Base-by-base conservation (phyloP, 1,140 invertebrate species). In the Cyclargus thomasi region DNA sequence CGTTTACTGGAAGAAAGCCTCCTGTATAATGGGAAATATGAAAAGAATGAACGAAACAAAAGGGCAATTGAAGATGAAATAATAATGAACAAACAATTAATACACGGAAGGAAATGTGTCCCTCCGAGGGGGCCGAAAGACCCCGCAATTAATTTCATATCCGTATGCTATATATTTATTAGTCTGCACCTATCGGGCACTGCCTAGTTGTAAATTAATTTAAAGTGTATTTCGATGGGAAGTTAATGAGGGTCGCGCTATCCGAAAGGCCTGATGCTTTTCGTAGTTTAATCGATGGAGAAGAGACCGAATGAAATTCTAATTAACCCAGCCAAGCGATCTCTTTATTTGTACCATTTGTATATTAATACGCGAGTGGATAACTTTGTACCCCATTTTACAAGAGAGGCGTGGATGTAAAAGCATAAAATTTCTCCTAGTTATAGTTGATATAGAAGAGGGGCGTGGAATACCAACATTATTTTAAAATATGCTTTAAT, bases 1-100 rank as follows among this genome's bases (percentile, higher is more conserved):
- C 81, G 82, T 81, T 81, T 72, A 74, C 72, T 74, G 77, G 79
- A 83, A 83, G 85, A 83, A 83, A 81, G 76, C 76, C 75, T 79
- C 75, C 77, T 69, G 77, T 80, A 85, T 84, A 86, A 86, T 86
- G 78, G 73, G 74, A 74, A 78, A 82, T 78, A 70, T 78, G 82
- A 82, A 85, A 81, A 86, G 82, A 86, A 88, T 83, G 76, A 74
- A 65, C 59, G 71, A 76, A 75, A 89, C 86, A 89, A 89, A 83
- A 77, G 79, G 86, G 86, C 85, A 89, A 89, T 89, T 89, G 86
- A 89, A 89, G 85, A 82, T 79, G 82, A 85, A 85, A 89, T 89
- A 89, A 89, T 89, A 83, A 80, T 79, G 71, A 79, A 86, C 83
- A 84, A 89, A 88, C 86, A 88, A 88, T 88, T 88, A 88, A 88